These are phyloP conservation scores for Penaeus vannamei DNA, from an alignment of 1,140 invertebrate species.

Conservation along the genomic window DNA sequence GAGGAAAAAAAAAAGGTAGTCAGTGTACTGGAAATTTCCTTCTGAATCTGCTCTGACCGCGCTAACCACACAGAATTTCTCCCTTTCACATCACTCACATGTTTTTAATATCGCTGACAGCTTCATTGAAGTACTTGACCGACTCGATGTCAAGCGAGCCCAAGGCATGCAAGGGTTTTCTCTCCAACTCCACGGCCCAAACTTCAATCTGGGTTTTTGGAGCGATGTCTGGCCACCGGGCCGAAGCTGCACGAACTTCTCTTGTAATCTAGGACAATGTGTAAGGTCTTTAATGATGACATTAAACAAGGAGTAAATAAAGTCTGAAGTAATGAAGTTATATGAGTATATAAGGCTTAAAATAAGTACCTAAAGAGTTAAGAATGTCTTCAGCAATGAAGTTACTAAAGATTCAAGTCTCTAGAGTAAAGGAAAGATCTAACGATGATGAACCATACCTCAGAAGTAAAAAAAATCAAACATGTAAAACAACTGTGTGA, in stretches of 20 bases:
- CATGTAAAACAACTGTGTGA: too few relatives aligned
- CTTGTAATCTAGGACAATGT: not conserved
- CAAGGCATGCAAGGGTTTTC: constrained; percentile 35
- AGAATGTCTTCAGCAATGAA: too few relatives aligned
- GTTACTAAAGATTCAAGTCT: too few relatives aligned
- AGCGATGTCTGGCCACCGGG: constrained; percentile 42
- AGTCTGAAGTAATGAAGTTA: too few relatives aligned
- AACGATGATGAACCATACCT: too few relatives aligned
- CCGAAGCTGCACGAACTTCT: not conserved
- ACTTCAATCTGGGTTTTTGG: constrained; percentile 44
- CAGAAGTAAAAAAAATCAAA: too few relatives aligned
- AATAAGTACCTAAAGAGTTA: too few relatives aligned
- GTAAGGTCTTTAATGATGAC: too few relatives aligned
- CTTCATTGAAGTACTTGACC: constrained; percentile 48
- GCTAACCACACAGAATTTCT: not conserved
- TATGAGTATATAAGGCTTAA: too few relatives aligned
- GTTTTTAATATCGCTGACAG: constrained; percentile 46
- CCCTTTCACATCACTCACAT: not conserved
- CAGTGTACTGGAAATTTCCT: too few relatives aligned
- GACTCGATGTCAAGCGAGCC: constrained; percentile 48
- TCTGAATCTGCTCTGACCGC: not conserved
- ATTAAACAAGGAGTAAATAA: too few relatives aligned
- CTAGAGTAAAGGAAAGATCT: too few relatives aligned
- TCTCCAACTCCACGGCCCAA: constrained; percentile 57
- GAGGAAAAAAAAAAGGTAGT: not conserved